Base-by-base conservation (phyloP, 2,888 invertebrate genomes). In the Aplocera efformata region DNA sequence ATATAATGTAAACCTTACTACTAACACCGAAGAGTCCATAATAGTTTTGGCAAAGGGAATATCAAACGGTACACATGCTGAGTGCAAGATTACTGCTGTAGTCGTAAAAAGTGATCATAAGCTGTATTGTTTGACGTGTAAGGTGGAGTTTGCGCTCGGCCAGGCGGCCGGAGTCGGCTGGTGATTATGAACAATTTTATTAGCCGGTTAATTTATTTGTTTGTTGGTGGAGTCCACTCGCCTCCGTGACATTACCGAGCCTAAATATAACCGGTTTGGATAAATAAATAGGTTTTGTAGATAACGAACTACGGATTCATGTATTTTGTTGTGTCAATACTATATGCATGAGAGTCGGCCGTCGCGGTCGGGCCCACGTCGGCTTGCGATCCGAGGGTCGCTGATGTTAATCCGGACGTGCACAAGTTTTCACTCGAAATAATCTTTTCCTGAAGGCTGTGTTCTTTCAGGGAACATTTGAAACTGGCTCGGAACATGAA, bases 201-300 rank as follows among this genome's bases (percentile, higher is more conserved):
- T 67, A 66, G 47, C 35, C 36, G 46, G 66, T 62, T 70, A 72
- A 72, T 72, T 68, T 72, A 72, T 72, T 69, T 72, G 72, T 72
- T 72, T 72, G 72, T 66, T 53, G 58, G 63, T 46, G 53, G 53
- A 37, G 36, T 39, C 60, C 62, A 60, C 60, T 55, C 39, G 54
- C 45, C 44, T 32, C 43, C 25, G 45, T 42, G 51, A 48, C 47
- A 47, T 31, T 43, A 42, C 38, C 29, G 40, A 24, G 37, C 48
- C 49, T 51, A 51, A 51, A 51, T 52, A 54, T 40, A 49, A 43
- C 53, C 39, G 41, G 53, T 45, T 48, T 35, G 41, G 53, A 43
- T 48, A 31, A 40, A 34, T 44, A 41, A 33, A 43, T 37, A 44
- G 44, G 24, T 39, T 48, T 24, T 29, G 31, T 30, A 32, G 41